Percentiles rank a stretch among this genome's conserved stretches.
Evolutionary conservation across 2,113 vertebrate species (phyloP).

Genomic region (Suncus etruscus): DNA sequence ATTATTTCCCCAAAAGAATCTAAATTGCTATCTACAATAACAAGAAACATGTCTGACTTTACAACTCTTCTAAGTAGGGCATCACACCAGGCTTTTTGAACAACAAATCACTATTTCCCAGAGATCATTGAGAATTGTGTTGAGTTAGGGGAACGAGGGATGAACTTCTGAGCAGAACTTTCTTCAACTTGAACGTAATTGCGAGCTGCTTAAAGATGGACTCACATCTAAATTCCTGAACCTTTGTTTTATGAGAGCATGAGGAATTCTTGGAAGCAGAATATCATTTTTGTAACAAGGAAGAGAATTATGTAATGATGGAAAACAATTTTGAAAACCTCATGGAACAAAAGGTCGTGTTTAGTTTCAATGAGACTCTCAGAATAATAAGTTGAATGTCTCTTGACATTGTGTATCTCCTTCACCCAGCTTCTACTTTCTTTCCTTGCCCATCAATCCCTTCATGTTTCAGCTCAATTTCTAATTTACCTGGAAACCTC

Average conservation of each 20-base stretch:
- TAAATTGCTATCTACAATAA: conserved; percentile 44
- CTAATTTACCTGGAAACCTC: background rate
- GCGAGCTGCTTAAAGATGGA: background rate
- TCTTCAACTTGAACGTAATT: conserved; percentile 25
- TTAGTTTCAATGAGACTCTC: conserved; percentile 12
- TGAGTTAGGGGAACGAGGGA: background rate
- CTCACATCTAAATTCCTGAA: background rate
- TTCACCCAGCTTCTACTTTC: background rate
- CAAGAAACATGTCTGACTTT: conserved; percentile 5
- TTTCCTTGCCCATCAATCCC: background rate
- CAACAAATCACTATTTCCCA: background rate
- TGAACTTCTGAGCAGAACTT: background rate
- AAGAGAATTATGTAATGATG: conserved; percentile 3
- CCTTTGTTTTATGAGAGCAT: conserved; percentile 1
- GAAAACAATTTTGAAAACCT: conserved; percentile 42
- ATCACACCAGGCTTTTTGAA: background rate
- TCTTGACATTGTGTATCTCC: background rate
- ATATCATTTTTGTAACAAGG: background rate
- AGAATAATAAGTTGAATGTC: background rate
- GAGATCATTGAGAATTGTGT: background rate
- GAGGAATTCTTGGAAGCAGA: conserved; percentile 32
- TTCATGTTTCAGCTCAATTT: background rate
- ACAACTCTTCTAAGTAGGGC: background rate
- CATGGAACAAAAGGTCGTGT: background rate
- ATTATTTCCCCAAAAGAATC: conserved; percentile 46